Evolutionary conservation across 1,140 invertebrate species (phyloP), one percentile per base, ranked within the genome.

Genomic region (Zaprionus inermis): DNA sequence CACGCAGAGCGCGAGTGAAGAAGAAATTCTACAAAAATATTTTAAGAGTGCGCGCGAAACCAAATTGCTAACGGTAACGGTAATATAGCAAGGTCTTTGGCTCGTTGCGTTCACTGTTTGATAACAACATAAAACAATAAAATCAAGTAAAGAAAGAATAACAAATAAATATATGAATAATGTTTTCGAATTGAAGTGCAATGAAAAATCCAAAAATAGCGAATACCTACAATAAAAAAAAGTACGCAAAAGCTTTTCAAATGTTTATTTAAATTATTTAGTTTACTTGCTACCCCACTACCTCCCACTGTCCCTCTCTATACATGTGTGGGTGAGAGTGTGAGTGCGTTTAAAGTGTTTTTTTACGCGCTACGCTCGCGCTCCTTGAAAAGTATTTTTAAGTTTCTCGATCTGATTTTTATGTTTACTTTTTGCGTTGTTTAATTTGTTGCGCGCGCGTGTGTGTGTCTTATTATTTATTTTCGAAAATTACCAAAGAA

Each of bases 321-420:
- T 38, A 4, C 22, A 20, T 55, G 49, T 41, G 20, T 60, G 61
- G 72, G 52, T 54, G 68, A 57, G 51, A 44, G 71, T 79, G 59
- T 61, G 57, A 44, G 71, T 79, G 59, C 77, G 75, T 76, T 67
- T 55, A 58, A 57, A 84, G 71, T 77, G 83, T 86, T 79, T 82
- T 82, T 82, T 78, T 70, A 86, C 74, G 66, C n/a, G 38, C 24
- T 28, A 10, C 30, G 30, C 30, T 32, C 30, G 30, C 82, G 30
- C 82, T 80, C 83, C 84, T 88, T 89, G 84, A 88, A 89, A 89
- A 83, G 59, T 88, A 88, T 88, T 88, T 88, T 89, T 88, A 88
- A 88, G 79, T 88, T 83, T 88, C 38, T 63, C 79, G 80, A 83
- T 78, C 83, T 73, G 84, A 88, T 81, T 79, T 72, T 81, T 72